Conservation (phyloP, 30 jellyfish, hydroid and myxozoan species). For the Turritopsis dohrnii region DNA sequence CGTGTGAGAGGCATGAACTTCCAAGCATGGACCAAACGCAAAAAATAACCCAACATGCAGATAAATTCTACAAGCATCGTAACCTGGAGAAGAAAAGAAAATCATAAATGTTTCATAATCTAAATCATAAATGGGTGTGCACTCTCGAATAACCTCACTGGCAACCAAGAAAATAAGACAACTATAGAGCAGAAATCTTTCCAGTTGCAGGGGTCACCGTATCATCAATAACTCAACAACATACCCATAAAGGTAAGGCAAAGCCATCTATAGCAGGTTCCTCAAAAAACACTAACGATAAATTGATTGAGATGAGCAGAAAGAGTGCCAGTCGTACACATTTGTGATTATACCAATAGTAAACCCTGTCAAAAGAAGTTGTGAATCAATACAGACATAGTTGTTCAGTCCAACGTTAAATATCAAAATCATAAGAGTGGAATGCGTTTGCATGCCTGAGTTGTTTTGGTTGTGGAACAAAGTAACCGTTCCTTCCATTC, state of each 20-base stretch:
- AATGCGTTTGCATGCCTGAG: conserved; percentile 42
- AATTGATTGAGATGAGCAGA: conserved; percentile 55
- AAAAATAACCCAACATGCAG: conserved; percentile 58
- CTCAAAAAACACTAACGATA: conserved; percentile 70
- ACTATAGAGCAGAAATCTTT: no score
- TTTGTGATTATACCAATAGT: conserved; percentile 68
- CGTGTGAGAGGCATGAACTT: conserved; percentile 78
- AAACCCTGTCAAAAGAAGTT: conserved; percentile 39
- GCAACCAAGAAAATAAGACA: no score
- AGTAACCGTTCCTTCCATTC: conserved; percentile 76
- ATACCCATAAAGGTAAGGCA: conserved; percentile 90
- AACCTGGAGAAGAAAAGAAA: conserved; percentile 45
- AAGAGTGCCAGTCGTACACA: conserved; percentile 45
- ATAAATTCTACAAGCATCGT: conserved; percentile 70
- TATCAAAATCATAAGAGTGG: not conserved
- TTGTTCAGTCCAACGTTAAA: no score
- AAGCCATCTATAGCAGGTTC: conserved; percentile 80
- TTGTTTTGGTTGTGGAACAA: conserved; percentile 64
- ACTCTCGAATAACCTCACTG: no score
- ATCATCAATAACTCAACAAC: conserved; percentile 2
- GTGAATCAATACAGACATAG: not conserved
- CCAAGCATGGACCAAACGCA: conserved; percentile 77
- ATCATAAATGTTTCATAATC: not conserved
- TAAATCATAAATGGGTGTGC: no score
- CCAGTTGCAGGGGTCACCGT: no score